These are phyloP conservation scores for Chrysochloris asiatica DNA, from an alignment of 2,113 vertebrate species.

Conservation along the genomic window DNA sequence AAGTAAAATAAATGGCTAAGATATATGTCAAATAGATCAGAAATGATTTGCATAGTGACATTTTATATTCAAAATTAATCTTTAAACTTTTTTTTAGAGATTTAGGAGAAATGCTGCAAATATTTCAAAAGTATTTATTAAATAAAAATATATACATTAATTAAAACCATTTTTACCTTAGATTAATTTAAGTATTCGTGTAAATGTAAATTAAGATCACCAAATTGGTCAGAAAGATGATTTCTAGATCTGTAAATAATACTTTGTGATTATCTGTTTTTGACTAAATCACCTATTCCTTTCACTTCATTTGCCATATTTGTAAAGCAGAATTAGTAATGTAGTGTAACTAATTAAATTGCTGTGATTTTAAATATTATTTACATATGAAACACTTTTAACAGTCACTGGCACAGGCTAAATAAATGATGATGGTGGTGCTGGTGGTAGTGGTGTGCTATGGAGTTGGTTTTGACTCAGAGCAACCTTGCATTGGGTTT, in stretches of 20 bases:
- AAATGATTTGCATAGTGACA: constrained; percentile 53
- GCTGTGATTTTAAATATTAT: not conserved
- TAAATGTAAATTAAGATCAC: not conserved
- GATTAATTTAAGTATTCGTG: not conserved
- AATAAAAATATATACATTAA: constrained; percentile 21
- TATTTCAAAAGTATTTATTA: constrained; percentile 26
- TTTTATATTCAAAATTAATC: constrained; percentile 56
- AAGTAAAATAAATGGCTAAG: constrained; percentile 56
- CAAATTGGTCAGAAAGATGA: not conserved
- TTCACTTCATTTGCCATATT: not conserved
- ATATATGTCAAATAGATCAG: constrained; percentile 57
- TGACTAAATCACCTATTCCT: not conserved
- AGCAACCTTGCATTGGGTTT: no score
- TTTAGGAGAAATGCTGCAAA: not conserved
- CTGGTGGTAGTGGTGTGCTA: no score
- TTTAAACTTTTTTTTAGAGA: constrained; percentile 42
- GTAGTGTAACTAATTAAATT: not conserved
- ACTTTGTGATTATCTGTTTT: not conserved
- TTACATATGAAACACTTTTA: no score
- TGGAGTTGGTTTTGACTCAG: no score
- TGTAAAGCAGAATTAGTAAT: not conserved
- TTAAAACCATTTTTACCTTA: not conserved
- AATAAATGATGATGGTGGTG: no score
- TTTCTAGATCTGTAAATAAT: not conserved
- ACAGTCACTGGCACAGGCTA: no score